Percentiles rank a stretch among this genome's conserved stretches.
phyloP scores from a whole-genome alignment of 2,113 vertebrate species.

The Panurus biarmicus region DNA sequence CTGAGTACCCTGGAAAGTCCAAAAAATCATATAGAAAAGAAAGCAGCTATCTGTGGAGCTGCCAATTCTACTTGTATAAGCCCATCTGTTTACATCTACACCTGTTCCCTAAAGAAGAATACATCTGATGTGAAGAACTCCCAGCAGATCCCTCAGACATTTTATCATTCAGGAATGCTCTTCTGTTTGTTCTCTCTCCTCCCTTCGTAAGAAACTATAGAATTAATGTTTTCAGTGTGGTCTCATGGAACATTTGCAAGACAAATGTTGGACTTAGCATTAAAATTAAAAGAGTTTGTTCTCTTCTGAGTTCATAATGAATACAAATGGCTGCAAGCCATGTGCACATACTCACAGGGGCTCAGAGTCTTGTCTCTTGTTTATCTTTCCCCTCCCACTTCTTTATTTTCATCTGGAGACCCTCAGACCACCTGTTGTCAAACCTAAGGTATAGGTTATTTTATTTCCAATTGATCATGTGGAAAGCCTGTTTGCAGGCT shows the following conservation, averaged over 20 bases:
- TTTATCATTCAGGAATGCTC: background rate
- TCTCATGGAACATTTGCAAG: background rate
- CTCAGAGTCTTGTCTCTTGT: background rate
- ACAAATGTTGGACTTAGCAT: background rate
- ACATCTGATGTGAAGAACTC: conserved; percentile 15
- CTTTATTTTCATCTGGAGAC: background rate
- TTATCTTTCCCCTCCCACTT: background rate
- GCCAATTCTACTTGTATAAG: conserved; percentile 48
- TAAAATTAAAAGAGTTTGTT: conserved; percentile 10
- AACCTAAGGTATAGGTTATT: background rate
- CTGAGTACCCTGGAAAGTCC: conserved; percentile 14
- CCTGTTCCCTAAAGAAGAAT: conserved; percentile 25
- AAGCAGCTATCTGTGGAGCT: conserved; percentile 43
- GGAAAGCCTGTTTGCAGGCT: background rate
- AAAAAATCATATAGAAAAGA: conserved; percentile 11
- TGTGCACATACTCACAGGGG: background rate
- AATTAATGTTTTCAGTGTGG: background rate
- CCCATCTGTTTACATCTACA: conserved; percentile 54
- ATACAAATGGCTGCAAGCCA: background rate
- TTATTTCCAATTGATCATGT: background rate
- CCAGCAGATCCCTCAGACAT: background rate
- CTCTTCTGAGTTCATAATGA: background rate
- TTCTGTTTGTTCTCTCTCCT: background rate
- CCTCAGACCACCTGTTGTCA: background rate
- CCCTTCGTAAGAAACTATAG: background rate